Evolutionary conservation across 2,113 vertebrate genomes (phyloP).

Genomic region (Leptodactylus fuscus): DNA sequence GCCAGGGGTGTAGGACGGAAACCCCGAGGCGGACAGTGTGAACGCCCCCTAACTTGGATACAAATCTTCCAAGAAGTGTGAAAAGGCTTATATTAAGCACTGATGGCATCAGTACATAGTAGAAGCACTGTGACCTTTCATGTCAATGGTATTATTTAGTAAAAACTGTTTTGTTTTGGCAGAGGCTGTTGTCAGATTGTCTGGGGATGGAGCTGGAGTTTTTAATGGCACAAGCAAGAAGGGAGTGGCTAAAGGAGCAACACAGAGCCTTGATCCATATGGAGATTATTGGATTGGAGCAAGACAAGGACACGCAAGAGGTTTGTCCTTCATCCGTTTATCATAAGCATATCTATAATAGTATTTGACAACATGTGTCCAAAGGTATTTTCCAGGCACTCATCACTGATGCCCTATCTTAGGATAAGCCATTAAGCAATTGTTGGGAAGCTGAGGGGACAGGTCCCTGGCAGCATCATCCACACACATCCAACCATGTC

Average conservation of each 20-base stretch:
- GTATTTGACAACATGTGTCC: no score
- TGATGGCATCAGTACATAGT: not conserved
- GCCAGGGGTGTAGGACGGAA: no score
- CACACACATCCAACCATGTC: no score
- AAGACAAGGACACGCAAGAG: constrained; percentile 63
- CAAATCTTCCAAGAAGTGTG: no score
- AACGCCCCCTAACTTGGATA: no score
- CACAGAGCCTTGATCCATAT: constrained; percentile 75
- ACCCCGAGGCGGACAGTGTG: no score
- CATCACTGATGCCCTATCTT: no score
- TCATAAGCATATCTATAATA: not conserved
- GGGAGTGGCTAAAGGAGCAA: constrained; percentile 75
- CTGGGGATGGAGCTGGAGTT: constrained; percentile 70
- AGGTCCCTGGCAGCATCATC: no score
- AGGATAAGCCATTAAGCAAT: no score
- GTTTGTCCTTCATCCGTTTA: constrained; percentile 35
- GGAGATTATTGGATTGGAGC: constrained; percentile 76
- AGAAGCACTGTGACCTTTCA: not conserved
- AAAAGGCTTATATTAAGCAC: no score
- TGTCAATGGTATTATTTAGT: not conserved
- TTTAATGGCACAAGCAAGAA: constrained; percentile 72
- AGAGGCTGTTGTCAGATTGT: constrained; percentile 41
- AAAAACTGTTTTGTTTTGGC: constrained; percentile 2
- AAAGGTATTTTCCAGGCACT: no score
- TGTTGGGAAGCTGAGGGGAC: no score